These are phyloP conservation scores for Caerostris extrusa DNA, from an alignment of 1,140 invertebrate species.

Conservation along the genomic window DNA sequence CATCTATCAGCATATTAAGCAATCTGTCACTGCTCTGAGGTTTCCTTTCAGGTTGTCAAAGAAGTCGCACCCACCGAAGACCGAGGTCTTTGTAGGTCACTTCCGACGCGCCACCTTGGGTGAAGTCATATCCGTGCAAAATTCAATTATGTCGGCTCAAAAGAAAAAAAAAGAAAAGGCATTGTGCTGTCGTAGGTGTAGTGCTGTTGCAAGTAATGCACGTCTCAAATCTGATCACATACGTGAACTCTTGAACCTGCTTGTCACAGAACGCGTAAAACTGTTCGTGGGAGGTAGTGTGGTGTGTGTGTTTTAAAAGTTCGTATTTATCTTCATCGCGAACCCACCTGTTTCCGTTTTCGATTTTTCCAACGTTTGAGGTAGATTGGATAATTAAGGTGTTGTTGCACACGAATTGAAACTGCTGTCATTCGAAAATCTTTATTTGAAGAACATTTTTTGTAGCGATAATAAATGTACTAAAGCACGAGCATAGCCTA, in stretches of 20 bases:
- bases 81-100: constrained; percentile 4
- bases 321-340: background rate
- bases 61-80: background rate
- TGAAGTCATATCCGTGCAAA: constrained; percentile 38
- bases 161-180: background rate
- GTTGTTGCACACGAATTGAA: too few relatives aligned
- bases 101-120: background rate
- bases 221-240: background rate
- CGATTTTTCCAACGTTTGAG: background rate
- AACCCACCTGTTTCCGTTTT: background rate
- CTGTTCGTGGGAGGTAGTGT: background rate
- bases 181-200: constrained; percentile 18
- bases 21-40: background rate
- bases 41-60: background rate
- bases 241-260: background rate
- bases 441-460: too few relatives aligned
- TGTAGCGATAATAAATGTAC: too few relatives aligned
- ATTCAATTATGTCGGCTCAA: constrained; percentile 13
- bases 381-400: background rate
- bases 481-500: too few relatives aligned
- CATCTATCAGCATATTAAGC: constrained; percentile 18
- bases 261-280: constrained; percentile 25
- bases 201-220: background rate
- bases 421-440: too few relatives aligned
- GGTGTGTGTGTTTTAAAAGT: background rate